Conservation (phyloP, 2,888 invertebrate genomes). For the Tupiocoris notatus region DNA sequence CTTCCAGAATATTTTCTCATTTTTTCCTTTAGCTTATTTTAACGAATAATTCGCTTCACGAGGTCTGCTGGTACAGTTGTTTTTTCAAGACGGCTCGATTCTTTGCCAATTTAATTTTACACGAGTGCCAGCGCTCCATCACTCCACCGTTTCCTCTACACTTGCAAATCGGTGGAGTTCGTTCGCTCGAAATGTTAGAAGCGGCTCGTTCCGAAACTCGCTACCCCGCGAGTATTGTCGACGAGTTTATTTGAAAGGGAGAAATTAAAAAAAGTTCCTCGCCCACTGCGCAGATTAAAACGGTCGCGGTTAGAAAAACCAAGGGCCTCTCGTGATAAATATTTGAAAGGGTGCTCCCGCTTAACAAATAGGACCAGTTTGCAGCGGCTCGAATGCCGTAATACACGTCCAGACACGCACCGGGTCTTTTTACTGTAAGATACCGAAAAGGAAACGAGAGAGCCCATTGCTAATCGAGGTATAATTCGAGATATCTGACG, state of each 20-base stretch:
- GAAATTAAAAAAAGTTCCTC: background rate
- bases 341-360: conserved; percentile 35
- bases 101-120: too few relatives aligned
- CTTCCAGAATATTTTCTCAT: too few relatives aligned
- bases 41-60: too few relatives aligned
- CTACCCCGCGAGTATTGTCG: background rate
- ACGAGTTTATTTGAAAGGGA: background rate
- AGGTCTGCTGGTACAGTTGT: too few relatives aligned
- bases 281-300: conserved; percentile 35
- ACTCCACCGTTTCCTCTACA: too few relatives aligned
- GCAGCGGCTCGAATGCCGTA: conserved; percentile 2
- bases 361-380: conserved; percentile 39
- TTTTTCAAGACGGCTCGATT: too few relatives aligned
- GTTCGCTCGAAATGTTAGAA: background rate
- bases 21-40: too few relatives aligned
- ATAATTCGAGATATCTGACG: background rate
- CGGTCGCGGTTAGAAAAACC: background rate
- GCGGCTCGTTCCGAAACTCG: background rate
- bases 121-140: too few relatives aligned
- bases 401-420: conserved; percentile 20
- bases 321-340: conserved; percentile 28
- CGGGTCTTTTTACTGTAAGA: conserved; percentile 15
- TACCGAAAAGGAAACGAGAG: background rate
- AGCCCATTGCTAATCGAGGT: conserved; percentile 23
- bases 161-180: too few relatives aligned